A percentile compares a stretch with the other conserved stretches of the same genome.
Evolutionary conservation across 1,140 invertebrate genomes (phyloP).

Genomic region (Dendroctonus ponderosae): DNA sequence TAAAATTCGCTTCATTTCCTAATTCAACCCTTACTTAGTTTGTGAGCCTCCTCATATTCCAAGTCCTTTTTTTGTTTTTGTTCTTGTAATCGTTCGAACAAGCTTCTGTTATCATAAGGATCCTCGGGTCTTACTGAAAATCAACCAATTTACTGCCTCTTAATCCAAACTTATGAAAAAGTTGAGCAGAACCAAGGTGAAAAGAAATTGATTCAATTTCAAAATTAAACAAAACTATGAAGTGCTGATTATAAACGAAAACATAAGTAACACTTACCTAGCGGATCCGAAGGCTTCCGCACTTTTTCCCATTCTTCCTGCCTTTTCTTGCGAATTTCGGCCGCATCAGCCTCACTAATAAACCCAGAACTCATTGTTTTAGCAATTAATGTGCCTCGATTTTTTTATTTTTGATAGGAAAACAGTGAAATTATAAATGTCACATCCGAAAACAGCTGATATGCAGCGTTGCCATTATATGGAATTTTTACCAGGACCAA

Average conservation of each 20-base stretch:
- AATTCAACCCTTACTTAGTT: conserved; percentile 70
- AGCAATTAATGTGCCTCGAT: conserved; percentile 2
- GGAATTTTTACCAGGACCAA: too few relatives aligned
- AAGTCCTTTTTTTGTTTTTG: conserved; percentile 87
- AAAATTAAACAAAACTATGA: too few relatives aligned
- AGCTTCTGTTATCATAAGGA: conserved; percentile 73
- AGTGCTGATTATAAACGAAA: too few relatives aligned
- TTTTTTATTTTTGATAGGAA: too few relatives aligned
- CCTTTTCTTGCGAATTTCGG: conserved; percentile 71
- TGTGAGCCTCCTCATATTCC: conserved; percentile 93
- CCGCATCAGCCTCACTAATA: conserved; percentile 81
- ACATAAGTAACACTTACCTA: conserved; percentile 59
- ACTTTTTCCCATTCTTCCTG: conserved; percentile 96
- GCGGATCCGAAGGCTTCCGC: conserved; percentile 80
- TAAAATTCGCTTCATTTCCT: too few relatives aligned
- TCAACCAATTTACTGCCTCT: background rate
- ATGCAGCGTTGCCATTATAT: too few relatives aligned
- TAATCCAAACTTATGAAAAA: too few relatives aligned
- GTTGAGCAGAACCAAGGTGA: too few relatives aligned
- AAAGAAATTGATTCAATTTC: too few relatives aligned
- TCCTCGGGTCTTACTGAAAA: conserved; percentile 81
- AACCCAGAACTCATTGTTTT: conserved; percentile 81
- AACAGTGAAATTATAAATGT: too few relatives aligned
- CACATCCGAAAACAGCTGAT: too few relatives aligned
- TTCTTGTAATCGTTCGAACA: conserved; percentile 88